These are phyloP conservation scores for Meiosimyza decipiens DNA, from an alignment of 2,888 invertebrate genomes.

Conservation along the genomic window DNA sequence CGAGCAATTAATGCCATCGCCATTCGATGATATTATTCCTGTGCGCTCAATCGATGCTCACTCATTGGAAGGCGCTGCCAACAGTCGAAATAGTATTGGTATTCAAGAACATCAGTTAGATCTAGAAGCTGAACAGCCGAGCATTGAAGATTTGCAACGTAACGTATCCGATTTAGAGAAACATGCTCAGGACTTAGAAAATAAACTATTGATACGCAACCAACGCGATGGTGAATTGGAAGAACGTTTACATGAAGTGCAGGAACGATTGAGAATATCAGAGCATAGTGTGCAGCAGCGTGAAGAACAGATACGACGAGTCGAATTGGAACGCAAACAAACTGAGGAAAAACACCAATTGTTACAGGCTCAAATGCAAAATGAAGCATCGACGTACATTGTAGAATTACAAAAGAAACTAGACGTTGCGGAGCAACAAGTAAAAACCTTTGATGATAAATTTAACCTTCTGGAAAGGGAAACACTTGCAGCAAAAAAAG, in stretches of 20 bases:
- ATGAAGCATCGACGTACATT: not conserved
- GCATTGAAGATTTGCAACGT: conserved; percentile 62
- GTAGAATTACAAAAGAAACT: conserved; percentile 13
- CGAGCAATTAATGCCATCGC: conserved; percentile 53
- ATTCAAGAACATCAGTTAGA: conserved; percentile 19
- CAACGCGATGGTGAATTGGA: conserved; percentile 54
- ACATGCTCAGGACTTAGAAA: conserved; percentile 64
- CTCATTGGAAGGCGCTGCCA: conserved; percentile 2
- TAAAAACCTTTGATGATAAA: not conserved
- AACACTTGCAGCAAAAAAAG: not conserved
- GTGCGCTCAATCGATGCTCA: conserved; percentile 45
- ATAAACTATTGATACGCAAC: conserved; percentile 59
- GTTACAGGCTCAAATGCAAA: not conserved
- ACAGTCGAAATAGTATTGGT: not conserved
- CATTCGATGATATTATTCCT: conserved; percentile 63
- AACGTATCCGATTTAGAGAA: conserved; percentile 66
- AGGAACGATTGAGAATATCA: conserved; percentile 34
- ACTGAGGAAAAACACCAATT: not conserved
- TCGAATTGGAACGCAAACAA: conserved; percentile 12
- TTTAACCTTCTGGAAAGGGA: conserved; percentile 4
- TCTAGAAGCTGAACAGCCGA: conserved; percentile 59
- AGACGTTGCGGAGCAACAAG: not conserved
- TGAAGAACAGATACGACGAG: conserved; percentile 40
- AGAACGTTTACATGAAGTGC: conserved; percentile 48
- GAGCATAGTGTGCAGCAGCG: conserved; percentile 40